Evolutionary conservation across 2,888 invertebrate species (phyloP).

Genomic region (Conchocele bisecta): DNA sequence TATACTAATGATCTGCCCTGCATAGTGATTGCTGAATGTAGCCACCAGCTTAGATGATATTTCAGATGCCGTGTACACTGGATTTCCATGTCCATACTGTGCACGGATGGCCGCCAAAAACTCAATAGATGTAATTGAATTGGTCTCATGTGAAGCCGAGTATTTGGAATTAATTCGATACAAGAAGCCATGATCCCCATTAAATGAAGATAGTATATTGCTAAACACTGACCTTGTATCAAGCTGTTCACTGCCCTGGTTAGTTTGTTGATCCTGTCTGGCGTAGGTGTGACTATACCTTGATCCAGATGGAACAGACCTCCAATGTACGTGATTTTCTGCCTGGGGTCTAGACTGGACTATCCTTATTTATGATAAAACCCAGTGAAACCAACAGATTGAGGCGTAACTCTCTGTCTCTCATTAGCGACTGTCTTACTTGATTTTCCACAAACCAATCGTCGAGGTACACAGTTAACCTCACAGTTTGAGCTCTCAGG

Average conservation of each 20-base stretch:
- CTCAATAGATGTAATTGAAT: constrained; percentile 18
- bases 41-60: constrained; percentile 36
- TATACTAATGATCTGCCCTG: constrained; percentile 21
- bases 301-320: constrained; percentile 13
- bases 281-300: constrained; percentile 27
- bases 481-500: constrained; percentile 19
- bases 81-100: constrained; percentile 1
- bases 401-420: constrained; percentile 23
- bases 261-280: constrained; percentile 28
- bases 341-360: constrained; percentile 13
- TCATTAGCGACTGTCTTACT: not conserved
- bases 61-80: constrained; percentile 18
- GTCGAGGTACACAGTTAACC: constrained; percentile 38
- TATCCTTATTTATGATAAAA: constrained; percentile 46
- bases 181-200: constrained; percentile 29
- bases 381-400: constrained; percentile 34
- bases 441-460: constrained; percentile 42
- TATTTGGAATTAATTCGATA: constrained; percentile 10
- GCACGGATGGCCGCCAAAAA: constrained; percentile 17
- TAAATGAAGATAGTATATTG: constrained; percentile 26
- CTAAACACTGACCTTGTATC: not conserved
- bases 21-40: constrained; percentile 18
- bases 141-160: constrained; percentile 17
- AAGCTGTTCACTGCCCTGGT: not conserved
- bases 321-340: constrained; percentile 36